Evolutionary conservation across 2,888 invertebrate genomes (phyloP), one percentile per base, ranked within the genome.

Genomic region (Chrysina gloriosa): DNA sequence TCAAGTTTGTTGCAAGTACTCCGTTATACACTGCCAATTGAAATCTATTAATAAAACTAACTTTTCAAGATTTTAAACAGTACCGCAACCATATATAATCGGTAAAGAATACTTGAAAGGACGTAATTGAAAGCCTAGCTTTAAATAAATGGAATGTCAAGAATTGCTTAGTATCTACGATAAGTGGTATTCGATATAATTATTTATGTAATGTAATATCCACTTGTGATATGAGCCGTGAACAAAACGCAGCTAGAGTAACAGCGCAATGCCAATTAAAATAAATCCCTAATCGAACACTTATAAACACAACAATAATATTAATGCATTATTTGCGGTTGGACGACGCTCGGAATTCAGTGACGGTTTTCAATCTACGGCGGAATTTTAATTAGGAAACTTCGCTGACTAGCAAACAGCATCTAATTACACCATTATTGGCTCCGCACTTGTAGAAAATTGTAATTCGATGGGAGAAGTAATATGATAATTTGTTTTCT

Each of bases 311-410:
- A 42, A 42, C 42, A 61, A 50, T 50, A 21, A 29, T 61, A 39
- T 42, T 25, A 42, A 27, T 42, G 42, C 42, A 16, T 25, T 61
- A 27, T 61, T 9, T 61, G 16, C 21, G 39, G 25, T 42, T 11
- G 23, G 27, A 14, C n/a, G 27, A 14, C 6, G 48, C 23, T 14
- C 27, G 42, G 58, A 42, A 61, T 61, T 27, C 27, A 61, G 25
- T 16, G 58, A 61, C 42, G 42, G 42, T 61, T 42, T 61, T 42
- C 58, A 61, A 61, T 61, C 58, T 42, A 61, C 58, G 27, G 42
- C 42, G 58, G 58, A 61, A 61, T 61, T 39, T 61, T 61, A 61
- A 61, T 61, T 61, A 61, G 42, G 16, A 25, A 39, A 61, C 16
- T 39, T 39, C 58, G 58, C 42, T 61, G 42, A 14, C 27, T 42